phyloP scores from a whole-genome alignment of 2,113 vertebrate species.

The Varanus salvator region DNA sequence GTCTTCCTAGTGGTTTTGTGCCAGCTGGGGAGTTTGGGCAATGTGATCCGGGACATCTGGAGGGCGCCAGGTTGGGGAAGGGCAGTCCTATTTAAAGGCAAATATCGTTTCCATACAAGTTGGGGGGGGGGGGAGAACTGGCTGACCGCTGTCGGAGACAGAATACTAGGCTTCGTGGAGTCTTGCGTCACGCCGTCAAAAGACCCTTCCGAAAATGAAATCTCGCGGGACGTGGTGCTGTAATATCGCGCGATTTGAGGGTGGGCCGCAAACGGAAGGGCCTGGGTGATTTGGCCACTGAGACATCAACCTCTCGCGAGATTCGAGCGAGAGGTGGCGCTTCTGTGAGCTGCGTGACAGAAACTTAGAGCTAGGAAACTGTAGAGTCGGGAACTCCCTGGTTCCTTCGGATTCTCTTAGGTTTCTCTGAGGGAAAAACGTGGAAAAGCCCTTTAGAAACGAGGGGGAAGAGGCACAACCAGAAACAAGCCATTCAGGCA shows the following conservation, averaged over 20 bases:
- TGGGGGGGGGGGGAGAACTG: no score
- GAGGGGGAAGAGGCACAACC: not conserved
- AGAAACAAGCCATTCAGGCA: no score
- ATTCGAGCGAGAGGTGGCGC: not conserved
- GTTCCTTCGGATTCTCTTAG: not conserved
- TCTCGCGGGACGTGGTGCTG: not conserved
- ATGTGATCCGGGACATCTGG: not conserved
- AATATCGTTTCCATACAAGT: no score
- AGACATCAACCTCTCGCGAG: not conserved
- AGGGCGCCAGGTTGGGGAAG: not conserved
- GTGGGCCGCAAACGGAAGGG: not conserved
- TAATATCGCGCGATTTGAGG: not conserved
- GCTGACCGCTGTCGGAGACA: not conserved
- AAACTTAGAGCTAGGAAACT: not conserved
- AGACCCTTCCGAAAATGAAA: not conserved
- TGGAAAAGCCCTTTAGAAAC: not conserved
- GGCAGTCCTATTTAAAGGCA: no score
- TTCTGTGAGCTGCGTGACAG: accelerated
- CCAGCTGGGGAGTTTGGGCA: no score
- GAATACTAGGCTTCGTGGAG: not conserved
- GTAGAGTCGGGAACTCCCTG: not conserved
- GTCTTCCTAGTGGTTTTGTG: no score
- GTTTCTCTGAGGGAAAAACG: not conserved
- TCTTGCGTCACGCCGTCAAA: not conserved
- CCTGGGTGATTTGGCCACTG: not conserved